A percentile compares a stretch with the other conserved stretches of the same genome.
phyloP scores from a whole-genome alignment of 2,113 vertebrate genomes.

The Sylvietta virens region DNA sequence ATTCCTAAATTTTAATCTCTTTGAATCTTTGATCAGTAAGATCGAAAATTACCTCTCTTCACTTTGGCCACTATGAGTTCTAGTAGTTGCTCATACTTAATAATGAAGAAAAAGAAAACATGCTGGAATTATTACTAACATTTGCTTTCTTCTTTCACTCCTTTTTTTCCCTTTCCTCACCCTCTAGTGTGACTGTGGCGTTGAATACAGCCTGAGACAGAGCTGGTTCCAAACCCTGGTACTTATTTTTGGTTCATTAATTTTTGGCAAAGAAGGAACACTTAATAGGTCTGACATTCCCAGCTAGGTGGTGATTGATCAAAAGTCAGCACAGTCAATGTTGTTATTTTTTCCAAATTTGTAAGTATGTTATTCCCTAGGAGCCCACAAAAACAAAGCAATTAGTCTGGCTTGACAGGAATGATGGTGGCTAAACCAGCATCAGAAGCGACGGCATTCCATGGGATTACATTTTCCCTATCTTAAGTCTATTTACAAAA shows the following conservation, averaged over 20 bases:
- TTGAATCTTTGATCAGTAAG: background rate
- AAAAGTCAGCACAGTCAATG: conserved; percentile 17
- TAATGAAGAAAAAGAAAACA: background rate
- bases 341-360: conserved; percentile 5
- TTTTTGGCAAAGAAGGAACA: conserved; percentile 12
- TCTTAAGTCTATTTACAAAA: background rate
- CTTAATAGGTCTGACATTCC: conserved; percentile 9
- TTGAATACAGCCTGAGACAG: background rate
- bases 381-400: conserved; percentile 32
- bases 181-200: background rate
- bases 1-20: background rate
- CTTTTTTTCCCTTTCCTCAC: background rate
- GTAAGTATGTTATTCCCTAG: background rate
- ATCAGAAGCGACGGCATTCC: background rate
- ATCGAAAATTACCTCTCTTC: background rate
- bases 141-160: background rate
- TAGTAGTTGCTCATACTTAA: background rate
- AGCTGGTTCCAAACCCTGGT: background rate
- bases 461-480: background rate
- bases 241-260: conserved; percentile 38
- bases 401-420: background rate
- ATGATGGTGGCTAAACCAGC: background rate
- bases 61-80: background rate
- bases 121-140: background rate
- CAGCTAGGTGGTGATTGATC: conserved; percentile 15